These are phyloP conservation scores for Lutjanus argentimaculatus DNA, from an alignment of 2,797 vertebrate genomes.

Conservation along the genomic window DNA sequence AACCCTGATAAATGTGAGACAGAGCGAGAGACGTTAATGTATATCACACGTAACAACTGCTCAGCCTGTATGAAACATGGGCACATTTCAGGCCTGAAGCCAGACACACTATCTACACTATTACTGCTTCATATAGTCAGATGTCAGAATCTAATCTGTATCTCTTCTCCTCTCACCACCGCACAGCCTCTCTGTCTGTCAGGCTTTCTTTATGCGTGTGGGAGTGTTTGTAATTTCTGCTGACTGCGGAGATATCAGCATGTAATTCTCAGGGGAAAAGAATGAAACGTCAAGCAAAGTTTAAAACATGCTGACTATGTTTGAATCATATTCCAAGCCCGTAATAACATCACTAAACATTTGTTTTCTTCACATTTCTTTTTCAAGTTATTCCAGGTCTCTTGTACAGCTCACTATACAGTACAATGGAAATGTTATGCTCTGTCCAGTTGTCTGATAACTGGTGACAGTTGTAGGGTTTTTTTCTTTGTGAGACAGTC, in stretches of 20 bases:
- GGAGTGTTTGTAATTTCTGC: conserved; percentile 9
- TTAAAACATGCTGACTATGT: conserved; percentile 1
- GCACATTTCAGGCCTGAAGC: conserved; percentile 9
- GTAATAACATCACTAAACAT: neutral
- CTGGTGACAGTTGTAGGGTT: neutral
- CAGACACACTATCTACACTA: neutral
- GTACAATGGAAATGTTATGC: neutral
- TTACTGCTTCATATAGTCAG: neutral
- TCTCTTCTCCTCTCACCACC: conserved; percentile 5
- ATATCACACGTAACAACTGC: conserved; percentile 4
- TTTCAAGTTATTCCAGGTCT: neutral
- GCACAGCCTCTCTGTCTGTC: neutral
- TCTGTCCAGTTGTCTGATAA: neutral
- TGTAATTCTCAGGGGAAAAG: neutral
- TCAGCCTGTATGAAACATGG: conserved; percentile 4
- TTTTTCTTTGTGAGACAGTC: neutral
- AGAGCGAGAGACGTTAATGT: neutral
- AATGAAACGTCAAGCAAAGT: neutral
- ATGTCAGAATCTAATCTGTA: neutral
- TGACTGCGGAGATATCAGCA: neutral
- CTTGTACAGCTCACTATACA: neutral
- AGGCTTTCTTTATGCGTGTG: neutral
- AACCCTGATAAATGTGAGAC: conserved; percentile 18
- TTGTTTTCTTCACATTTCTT: neutral
- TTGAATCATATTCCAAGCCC: neutral